Evolutionary conservation across 2,888 invertebrate species (phyloP).

Genomic region (Idaea aversata): DNA sequence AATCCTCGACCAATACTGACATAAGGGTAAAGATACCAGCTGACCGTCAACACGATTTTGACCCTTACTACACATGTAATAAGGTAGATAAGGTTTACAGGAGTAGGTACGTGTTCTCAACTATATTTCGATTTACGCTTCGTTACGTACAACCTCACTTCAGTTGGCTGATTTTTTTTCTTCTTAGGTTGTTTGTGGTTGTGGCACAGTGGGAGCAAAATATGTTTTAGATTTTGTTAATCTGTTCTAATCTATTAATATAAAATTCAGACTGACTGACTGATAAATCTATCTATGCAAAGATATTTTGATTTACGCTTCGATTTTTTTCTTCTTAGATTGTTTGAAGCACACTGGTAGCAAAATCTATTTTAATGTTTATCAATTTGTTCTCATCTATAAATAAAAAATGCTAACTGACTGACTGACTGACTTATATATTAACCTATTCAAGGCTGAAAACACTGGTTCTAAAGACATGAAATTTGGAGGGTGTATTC

Average conservation of each 20-base stretch:
- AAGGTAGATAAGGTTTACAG: neutral
- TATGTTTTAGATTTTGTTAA: neutral
- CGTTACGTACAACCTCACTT: conserved; percentile 43
- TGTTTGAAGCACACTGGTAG: conserved; percentile 19
- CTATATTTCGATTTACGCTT: conserved; percentile 52
- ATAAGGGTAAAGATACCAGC: neutral
- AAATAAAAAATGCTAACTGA: too few species aligned
- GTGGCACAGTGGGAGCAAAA: conserved; percentile 11
- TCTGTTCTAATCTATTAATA: neutral
- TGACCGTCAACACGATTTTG: neutral
- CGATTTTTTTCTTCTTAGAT: conserved; percentile 42
- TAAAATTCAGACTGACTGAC: too few species aligned
- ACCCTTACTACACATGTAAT: neutral
- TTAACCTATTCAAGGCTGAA: too few species aligned
- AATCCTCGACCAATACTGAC: neutral
- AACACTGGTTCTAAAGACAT: too few species aligned
- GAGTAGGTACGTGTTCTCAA: conserved; percentile 34
- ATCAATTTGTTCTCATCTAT: neutral
- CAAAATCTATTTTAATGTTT: neutral
- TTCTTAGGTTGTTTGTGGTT: conserved; percentile 25
- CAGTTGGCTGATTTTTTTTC: conserved; percentile 35
- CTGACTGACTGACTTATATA: too few species aligned
- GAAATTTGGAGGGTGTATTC: too few species aligned
- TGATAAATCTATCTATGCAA: too few species aligned
- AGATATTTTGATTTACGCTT: conserved; percentile 52